Evolutionary conservation across 2,797 vertebrate genomes (phyloP), one percentile per base, ranked within the genome.

Genomic region (Gambelia wislizenii): DNA sequence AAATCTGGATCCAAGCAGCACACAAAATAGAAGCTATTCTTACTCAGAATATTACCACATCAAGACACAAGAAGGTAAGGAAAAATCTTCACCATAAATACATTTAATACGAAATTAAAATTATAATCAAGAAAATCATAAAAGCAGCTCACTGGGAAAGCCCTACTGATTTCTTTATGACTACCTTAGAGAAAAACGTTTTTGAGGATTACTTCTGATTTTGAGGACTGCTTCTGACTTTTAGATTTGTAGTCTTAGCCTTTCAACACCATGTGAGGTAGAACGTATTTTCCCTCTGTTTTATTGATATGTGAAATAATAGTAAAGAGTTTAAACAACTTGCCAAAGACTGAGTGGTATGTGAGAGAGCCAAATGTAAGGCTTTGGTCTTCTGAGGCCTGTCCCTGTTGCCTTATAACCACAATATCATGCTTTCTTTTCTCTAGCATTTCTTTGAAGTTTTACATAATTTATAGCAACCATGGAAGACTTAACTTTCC

Each of bases 381-480:
- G 39, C 8, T n/a, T 56, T n/a, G 44, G 67, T 85, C 47, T 61
- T 80, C 67, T 67, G 75, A 61, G 61, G n/a, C 9, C 16, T 47
- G 16, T 47, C 30, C 36, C 22, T 67, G 20, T 79, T 89, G 77
- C 44, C 67, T 84, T 89, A 52, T 44, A 87, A 87, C 36, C 81
- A 89, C 20, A 84, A 83, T 39, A 67, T 64, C 52, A 79, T 47
- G 42, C 47, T 67, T 83, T 74, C 61, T 74, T 47, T 74, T 83
- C 36, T 52, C 56, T 74, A 30, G 36, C 2, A 78, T 83, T 27
- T 44, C 67, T 89, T 81, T 75, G 44, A 91, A 80, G 67, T 54
- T 84, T 67, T 76, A 22, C 52, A 80, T 85, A 87, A 87, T 61
- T 79, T 80, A 74, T 89, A 80, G 69, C 44, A 67, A 80, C 54